Evolutionary conservation across 1,140 invertebrate genomes (phyloP).

Genomic region (Drosophila rhopaloa): DNA sequence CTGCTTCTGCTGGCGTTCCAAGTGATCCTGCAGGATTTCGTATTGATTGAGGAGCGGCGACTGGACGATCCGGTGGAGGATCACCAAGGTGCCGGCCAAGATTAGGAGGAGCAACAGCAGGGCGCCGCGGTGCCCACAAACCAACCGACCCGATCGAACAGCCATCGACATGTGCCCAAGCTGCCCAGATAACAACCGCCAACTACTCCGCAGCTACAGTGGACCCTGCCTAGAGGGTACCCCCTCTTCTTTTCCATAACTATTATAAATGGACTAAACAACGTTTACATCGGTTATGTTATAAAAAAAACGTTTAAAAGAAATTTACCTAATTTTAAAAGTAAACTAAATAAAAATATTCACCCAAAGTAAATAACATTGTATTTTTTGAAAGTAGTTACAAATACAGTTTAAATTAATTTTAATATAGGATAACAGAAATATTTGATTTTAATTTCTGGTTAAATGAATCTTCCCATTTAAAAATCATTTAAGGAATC

Average conservation of each 20-base stretch:
- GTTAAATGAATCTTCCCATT: too few species aligned
- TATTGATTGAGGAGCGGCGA: slow-evolving; percentile 70
- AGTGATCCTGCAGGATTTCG: slow-evolving; percentile 53
- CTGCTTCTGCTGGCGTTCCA: not conserved
- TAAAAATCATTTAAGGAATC: too few species aligned
- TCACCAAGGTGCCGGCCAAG: slow-evolving; percentile 17
- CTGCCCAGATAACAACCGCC: slow-evolving; percentile 12
- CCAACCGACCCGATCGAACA: slow-evolving; percentile 44
- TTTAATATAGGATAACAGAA: too few species aligned
- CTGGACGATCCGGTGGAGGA: slow-evolving; percentile 38
- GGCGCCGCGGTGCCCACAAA: slow-evolving; percentile 5
- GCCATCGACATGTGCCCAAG: slow-evolving; percentile 51
- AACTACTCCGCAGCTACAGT: slow-evolving; percentile 1
- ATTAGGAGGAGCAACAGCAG: slow-evolving; percentile 26
- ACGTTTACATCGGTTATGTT: not conserved
- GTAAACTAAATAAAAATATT: too few species aligned
- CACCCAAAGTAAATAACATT: too few species aligned
- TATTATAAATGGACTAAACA: not conserved
- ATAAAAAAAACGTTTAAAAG: too few species aligned
- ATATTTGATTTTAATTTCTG: too few species aligned
- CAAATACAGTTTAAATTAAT: too few species aligned
- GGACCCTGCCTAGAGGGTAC: not conserved
- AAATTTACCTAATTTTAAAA: too few species aligned
- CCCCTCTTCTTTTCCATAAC: too few species aligned
- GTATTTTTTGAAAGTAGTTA: too few species aligned